Percentiles rank a stretch among this genome's conserved stretches.
phyloP scores from a whole-genome alignment of 2,888 invertebrate species.

The Nemurella pictetii region DNA sequence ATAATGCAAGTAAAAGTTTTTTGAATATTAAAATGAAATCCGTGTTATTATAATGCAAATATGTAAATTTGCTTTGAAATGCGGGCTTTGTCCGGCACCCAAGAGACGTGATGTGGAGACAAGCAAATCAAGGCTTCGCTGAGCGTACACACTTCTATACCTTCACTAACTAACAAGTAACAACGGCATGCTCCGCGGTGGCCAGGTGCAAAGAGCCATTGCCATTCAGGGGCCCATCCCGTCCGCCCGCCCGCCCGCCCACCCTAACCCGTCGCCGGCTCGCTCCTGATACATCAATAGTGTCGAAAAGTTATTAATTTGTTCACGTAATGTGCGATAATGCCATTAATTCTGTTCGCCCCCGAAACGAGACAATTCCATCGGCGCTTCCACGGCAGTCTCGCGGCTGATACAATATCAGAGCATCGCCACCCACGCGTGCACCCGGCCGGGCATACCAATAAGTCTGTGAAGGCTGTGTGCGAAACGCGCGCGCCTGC shows the following conservation, averaged over 20 bases:
- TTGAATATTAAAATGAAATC: conserved; percentile 9
- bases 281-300: not conserved
- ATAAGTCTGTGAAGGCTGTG: not conserved
- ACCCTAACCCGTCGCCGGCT: not conserved
- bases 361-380: not conserved
- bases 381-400: not conserved
- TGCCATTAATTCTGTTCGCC: not conserved
- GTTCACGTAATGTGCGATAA: not conserved
- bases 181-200: not conserved
- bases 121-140: conserved; percentile 8
- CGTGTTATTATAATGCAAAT: conserved; percentile 12
- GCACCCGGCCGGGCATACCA: not conserved
- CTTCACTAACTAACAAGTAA: not conserved
- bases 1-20: conserved; percentile 16
- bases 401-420: not conserved
- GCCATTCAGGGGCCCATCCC: not conserved
- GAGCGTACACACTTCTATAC: not conserved
- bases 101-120: conserved; percentile 6
- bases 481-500: not conserved
- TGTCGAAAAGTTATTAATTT: not conserved
- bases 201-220: not conserved
- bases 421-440: not conserved
- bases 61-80: conserved; percentile 6
- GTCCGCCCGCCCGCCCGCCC: not conserved
- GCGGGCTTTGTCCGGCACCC: conserved; percentile 9